These are phyloP conservation scores for Colossoma macropomum DNA, from an alignment of 2,113 vertebrate genomes.

Conservation along the genomic window DNA sequence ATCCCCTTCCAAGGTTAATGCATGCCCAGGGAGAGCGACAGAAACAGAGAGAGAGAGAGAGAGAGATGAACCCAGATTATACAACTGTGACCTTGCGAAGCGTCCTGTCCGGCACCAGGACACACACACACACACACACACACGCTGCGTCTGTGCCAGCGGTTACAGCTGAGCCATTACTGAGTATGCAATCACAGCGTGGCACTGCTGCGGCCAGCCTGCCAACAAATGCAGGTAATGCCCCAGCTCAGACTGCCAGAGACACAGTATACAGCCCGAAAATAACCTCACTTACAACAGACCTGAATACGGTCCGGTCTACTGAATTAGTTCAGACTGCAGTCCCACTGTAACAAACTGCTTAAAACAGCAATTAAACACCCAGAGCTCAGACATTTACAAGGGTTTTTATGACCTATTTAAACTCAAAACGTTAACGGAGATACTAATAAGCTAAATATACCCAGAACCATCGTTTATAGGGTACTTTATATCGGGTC, in stretches of 20 bases:
- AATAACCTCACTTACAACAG: not conserved
- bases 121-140: not conserved
- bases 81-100: not conserved
- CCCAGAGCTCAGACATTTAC: no score
- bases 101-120: not conserved
- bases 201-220: not conserved
- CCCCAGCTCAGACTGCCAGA: not conserved
- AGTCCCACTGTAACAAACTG: no score
- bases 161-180: constrained; percentile 19
- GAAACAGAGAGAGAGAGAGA: not conserved
- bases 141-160: constrained; percentile 15
- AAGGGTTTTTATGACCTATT: no score
- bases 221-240: not conserved
- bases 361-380: no score
- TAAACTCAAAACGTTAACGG: no score
- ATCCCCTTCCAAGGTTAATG: constrained; percentile 20
- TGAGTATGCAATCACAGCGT: constrained; percentile 1
- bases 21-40: constrained; percentile 1
- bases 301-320: not conserved
- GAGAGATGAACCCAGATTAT: constrained; percentile 16
- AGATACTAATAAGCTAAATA: no score
- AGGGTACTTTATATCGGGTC: no score
- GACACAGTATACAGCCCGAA: not conserved
- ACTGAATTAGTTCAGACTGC: no score
- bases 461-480: no score